Conservation (phyloP, 2,888 invertebrate species). For the Tinea trinotella region DNA sequence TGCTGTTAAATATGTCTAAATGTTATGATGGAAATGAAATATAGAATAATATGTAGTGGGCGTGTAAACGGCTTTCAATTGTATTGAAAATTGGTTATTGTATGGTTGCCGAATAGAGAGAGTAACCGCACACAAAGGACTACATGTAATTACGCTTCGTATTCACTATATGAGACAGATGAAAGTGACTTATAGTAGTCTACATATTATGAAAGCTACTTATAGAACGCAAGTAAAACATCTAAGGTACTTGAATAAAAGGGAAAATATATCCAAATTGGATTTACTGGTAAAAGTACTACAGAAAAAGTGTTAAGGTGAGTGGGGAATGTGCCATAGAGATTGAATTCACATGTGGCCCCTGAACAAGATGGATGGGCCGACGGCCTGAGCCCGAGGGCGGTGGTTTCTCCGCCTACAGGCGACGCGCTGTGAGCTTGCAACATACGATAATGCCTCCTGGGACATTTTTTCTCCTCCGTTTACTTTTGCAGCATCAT, state of each 20-base stretch:
- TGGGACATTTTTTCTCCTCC: slow-evolving; percentile 49
- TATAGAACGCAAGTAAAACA: not conserved
- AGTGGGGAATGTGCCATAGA: slow-evolving; percentile 62
- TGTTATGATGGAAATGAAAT: not conserved
- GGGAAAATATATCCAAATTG: slow-evolving; percentile 57
- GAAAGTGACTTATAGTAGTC: not conserved
- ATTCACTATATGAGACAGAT: not conserved
- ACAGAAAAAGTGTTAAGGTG: slow-evolving; percentile 59
- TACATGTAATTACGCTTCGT: not conserved
- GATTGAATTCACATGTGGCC: slow-evolving; percentile 61
- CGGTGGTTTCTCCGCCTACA: slow-evolving; percentile 4
- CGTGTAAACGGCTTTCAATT: not conserved
- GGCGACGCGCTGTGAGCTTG: slow-evolving; percentile 3
- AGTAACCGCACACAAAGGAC: not conserved
- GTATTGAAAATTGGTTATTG: not conserved
- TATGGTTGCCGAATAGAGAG: not conserved
- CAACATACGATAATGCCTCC: slow-evolving; percentile 27
- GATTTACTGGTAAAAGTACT: slow-evolving; percentile 55
- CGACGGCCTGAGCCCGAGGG: slow-evolving; percentile 14
- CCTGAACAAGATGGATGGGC: slow-evolving; percentile 42
- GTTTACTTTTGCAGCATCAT: slow-evolving; percentile 62
- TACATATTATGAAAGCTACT: not conserved
- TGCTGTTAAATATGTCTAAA: too few species aligned
- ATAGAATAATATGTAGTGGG: not conserved
- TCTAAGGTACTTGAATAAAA: slow-evolving; percentile 1